Evolutionary conservation across 35 echinoderm and acorn worm genomes (phyloP).

Genomic region (Lytechinus variegatus): DNA sequence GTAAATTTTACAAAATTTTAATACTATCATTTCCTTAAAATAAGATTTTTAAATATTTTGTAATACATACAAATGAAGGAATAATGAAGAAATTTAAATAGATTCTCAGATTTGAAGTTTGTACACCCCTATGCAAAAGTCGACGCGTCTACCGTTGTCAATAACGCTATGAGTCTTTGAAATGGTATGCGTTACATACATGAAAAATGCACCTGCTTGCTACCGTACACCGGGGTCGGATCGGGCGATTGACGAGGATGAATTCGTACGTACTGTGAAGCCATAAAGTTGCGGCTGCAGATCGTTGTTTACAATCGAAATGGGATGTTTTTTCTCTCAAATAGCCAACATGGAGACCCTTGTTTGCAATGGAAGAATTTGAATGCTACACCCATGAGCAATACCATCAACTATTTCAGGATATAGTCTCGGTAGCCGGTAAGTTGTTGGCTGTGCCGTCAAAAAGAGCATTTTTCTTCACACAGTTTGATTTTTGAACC

Average conservation of each 20-base stretch:
- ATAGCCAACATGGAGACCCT: neutral
- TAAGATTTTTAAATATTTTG: too few species aligned
- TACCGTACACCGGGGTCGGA: neutral
- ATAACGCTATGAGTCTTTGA: conserved; percentile 53
- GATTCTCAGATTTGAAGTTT: neutral
- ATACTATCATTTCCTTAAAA: too few species aligned
- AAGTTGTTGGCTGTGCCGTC: too few species aligned
- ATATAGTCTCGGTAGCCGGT: neutral
- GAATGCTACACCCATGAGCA: neutral
- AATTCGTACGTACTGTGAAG: neutral
- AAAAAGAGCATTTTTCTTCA: too few species aligned
- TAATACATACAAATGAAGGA: neutral
- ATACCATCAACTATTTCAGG: neutral
- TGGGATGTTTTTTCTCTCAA: neutral
- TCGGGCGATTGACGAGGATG: too few species aligned
- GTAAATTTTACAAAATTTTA: too few species aligned
- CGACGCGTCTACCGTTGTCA: conserved; percentile 50
- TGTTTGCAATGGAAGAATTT: neutral
- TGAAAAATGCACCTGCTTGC: neutral
- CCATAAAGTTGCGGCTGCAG: neutral
- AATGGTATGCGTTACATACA: conserved; percentile 37
- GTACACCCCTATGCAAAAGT: neutral
- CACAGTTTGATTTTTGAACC: too few species aligned
- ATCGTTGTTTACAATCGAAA: neutral
- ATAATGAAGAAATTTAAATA: neutral